Base-by-base conservation (phyloP, 2,888 invertebrate species). In the Patella depressa region DNA sequence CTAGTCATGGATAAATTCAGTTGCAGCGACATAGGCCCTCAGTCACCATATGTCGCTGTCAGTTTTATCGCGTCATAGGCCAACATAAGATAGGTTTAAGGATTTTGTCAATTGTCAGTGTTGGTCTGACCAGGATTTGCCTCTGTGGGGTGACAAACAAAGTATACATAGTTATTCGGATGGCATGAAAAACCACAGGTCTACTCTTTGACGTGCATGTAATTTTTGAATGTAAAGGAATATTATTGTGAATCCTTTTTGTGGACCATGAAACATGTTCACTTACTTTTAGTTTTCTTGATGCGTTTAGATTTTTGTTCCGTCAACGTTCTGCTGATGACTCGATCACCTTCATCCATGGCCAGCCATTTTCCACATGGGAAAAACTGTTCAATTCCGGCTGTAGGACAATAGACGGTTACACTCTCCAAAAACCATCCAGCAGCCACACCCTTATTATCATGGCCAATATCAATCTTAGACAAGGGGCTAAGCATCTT, bases 371-470 rank as follows among this genome's bases (percentile, higher is more conserved):
- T 88, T 53, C 84, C 83, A 77, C 91, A 91, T 2, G 86, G 85
- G 79, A 91, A 92, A 65, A 85, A 82, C 85, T 92, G 92, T 83
- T 91, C 91, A 15, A 90, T 82, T 11, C 91, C 91, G 17, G 89
- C 87, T 24, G 85, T 85, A 12, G 91, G 90, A 78, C 91, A 91
- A 75, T 87, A 88, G n/a, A 92, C 87, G n/a, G 88, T 85, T 17
- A 91, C 89, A 78, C 81, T 79, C 14, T 91, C 90, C 77, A 91
- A 85, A 78, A 83, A 89, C 91, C 92, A 92, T 19, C 91, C 91
- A 0, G 91, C 81, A 0, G 86, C 89, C 2, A 86, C 77, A 0
- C 91, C 91, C 54, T 82, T 84, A 82, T 92, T 88, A 80, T 92
- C 91, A 83, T 92, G 92, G 3, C 92, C 91, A 5, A 91, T 85